Evolutionary conservation across 1,140 invertebrate genomes (phyloP), one percentile per base, ranked within the genome.

Genomic region (Brachionus angularis): DNA sequence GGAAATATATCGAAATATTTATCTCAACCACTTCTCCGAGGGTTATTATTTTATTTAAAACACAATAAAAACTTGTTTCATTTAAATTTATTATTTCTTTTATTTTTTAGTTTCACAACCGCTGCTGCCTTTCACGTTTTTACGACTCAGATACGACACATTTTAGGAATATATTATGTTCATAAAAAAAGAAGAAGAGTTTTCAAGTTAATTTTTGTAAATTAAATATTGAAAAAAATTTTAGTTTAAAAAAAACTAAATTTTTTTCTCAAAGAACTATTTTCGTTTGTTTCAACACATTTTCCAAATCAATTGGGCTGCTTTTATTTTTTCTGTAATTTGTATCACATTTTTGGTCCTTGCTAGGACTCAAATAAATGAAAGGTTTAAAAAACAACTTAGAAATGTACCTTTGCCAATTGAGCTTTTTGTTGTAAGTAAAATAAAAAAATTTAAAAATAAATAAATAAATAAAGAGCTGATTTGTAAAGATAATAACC

Each of bases 331-430:
- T 47, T 90, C 91, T 1, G 67, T 84, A 1, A 78, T 88, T 4
- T 86, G 88, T 7, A 88, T 93, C 33, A 74, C 85, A 3, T 78
- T 89, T 47, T 85, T 92, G 70, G 80, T 86, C 0, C 74, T 89
- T 4, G 89, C 90, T 77, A 93, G 93, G 77, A 88, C 91, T 80
- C 74, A 87, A 16, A 77, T 93, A 72, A 81, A 93, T 87, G 89
- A 89, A 0, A 84, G 84, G 76, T 77, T 91, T 0, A 86, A 86
- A 42, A 90, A 89, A 78, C 82, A 83, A 49, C 87, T 84, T 18
- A 46, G 25, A 46, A 81, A 79, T 34, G 79, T 93, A 73, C 91
- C 91, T 0, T 81, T 94, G 7, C 92, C 93, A 5, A 88, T 91
- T 73, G 92, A 96, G 81, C 84, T 95, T 70, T 84, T 93, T 5